Conservation (phyloP, 2,797 vertebrate genomes). For the Acipenser ruthenus region DNA sequence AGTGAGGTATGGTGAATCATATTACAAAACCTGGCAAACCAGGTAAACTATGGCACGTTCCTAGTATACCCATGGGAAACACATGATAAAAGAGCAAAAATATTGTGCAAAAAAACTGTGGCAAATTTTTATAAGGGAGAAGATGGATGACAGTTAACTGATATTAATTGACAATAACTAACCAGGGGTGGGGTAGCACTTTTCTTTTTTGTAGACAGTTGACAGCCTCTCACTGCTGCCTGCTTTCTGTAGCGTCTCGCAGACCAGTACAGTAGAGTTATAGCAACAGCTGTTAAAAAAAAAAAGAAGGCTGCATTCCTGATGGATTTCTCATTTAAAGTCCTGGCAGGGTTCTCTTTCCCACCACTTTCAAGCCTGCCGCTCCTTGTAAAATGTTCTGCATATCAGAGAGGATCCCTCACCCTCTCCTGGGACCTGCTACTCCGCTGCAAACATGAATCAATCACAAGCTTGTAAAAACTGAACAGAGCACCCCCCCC, state of each 20-base stretch:
- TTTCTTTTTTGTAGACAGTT: slow-evolving; percentile 25
- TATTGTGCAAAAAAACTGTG: too few species aligned
- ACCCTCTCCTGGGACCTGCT: slow-evolving; percentile 61
- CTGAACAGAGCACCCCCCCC: slow-evolving; percentile 49
- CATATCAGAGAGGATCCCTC: slow-evolving; percentile 68
- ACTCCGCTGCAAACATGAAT: slow-evolving; percentile 68
- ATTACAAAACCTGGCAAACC: too few species aligned
- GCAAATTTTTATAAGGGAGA: too few species aligned
- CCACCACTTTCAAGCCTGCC: slow-evolving; percentile 75
- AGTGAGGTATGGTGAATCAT: too few species aligned
- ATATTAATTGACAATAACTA: too few species aligned
- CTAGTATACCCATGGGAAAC: too few species aligned
- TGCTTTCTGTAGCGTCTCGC: slow-evolving; percentile 35
- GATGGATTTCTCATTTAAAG: slow-evolving; percentile 77
- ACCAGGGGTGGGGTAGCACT: background rate
- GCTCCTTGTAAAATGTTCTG: slow-evolving; percentile 78
- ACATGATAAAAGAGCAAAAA: too few species aligned
- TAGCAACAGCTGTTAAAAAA: slow-evolving; percentile 71
- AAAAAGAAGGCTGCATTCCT: slow-evolving; percentile 68
- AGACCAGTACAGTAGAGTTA: slow-evolving; percentile 64
- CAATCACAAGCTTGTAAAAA: slow-evolving; percentile 57
- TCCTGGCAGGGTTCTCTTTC: slow-evolving; percentile 74
- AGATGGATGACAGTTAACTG: too few species aligned
- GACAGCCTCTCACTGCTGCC: slow-evolving; percentile 31
- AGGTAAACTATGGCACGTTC: too few species aligned